Conservation (phyloP, 1,140 invertebrate genomes). For the Drosophila leontia region DNA sequence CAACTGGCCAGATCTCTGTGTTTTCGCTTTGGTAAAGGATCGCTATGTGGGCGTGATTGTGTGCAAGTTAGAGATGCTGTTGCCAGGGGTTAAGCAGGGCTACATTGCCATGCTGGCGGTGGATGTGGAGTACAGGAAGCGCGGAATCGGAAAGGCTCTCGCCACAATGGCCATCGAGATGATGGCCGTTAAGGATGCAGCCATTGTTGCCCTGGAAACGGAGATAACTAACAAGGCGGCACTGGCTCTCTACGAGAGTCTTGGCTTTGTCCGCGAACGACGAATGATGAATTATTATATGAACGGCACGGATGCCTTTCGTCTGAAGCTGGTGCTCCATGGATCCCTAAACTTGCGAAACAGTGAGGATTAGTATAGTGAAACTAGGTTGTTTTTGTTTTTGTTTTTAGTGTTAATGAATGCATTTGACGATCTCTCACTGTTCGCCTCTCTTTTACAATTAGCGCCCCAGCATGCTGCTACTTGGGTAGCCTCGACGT, state of each 20-base stretch:
- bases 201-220: conserved; percentile 98
- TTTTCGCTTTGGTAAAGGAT: conserved; percentile 93
- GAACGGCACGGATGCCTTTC: conserved; percentile 98
- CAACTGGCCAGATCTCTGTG: conserved; percentile 99
- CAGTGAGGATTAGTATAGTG: conserved; percentile 6
- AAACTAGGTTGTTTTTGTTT: background rate
- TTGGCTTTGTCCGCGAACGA: conserved; percentile 99
- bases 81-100: conserved; percentile 91
- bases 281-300: conserved; percentile 98
- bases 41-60: conserved; percentile 98
- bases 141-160: conserved; percentile 92
- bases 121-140: conserved; percentile 96
- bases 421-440: conserved; percentile 5
- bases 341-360: conserved; percentile 74
- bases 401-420: background rate
- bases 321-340: conserved; percentile 97
- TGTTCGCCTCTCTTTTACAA: conserved; percentile 32
- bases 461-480: conserved; percentile 64
- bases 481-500: conserved; percentile 47
- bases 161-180: conserved; percentile 91
- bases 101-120: conserved; percentile 99
- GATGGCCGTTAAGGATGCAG: conserved; percentile 96
- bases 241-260: conserved; percentile 96
- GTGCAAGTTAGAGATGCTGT: conserved; percentile 94
- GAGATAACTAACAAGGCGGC: conserved; percentile 99